Conservation (phyloP, 2,113 vertebrate genomes). For the Platichthys flesus region DNA sequence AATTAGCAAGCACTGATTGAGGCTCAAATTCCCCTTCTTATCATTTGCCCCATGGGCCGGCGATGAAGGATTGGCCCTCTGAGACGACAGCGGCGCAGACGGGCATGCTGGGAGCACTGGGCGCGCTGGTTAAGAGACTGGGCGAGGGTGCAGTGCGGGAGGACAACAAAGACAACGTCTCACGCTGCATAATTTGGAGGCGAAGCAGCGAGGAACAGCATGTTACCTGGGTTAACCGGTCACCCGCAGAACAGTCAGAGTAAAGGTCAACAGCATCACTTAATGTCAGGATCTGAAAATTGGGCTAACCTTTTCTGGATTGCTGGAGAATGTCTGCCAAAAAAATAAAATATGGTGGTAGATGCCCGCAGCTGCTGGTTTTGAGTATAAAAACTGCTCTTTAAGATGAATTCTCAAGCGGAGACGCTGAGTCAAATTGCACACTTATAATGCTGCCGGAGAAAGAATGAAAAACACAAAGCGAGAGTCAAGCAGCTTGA, state of each 20-base stretch:
- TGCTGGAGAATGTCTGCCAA: slow-evolving; percentile 2
- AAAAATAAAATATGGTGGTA: slow-evolving; percentile 4
- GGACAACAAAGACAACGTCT: neutral
- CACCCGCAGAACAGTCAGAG: slow-evolving; percentile 25
- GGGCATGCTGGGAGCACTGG: slow-evolving; percentile 34
- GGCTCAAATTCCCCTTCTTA: slow-evolving; percentile 72
- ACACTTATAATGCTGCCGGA: neutral
- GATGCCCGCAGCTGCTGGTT: slow-evolving; percentile 16
- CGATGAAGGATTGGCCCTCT: slow-evolving; percentile 51
- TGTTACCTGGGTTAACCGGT: slow-evolving; percentile 34
- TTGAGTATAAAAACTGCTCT: slow-evolving; percentile 4
- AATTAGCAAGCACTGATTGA: slow-evolving; percentile 81
- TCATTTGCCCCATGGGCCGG: slow-evolving; percentile 59
- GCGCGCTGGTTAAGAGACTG: slow-evolving; percentile 28
- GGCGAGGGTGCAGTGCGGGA: neutral
- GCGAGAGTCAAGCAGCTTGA: neutral
- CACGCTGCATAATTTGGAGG: slow-evolving; percentile 36
- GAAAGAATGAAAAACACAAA: neutral
- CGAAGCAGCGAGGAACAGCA: slow-evolving; percentile 34
- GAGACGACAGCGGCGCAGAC: slow-evolving; percentile 49
- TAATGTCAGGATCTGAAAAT: slow-evolving; percentile 48
- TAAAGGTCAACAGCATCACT: slow-evolving; percentile 68
- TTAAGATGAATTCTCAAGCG: slow-evolving; percentile 18
- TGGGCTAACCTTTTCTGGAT: slow-evolving; percentile 59
- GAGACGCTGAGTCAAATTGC: slow-evolving; percentile 1